Percentiles rank a stretch among this genome's conserved stretches.
Evolutionary conservation across 2,113 vertebrate genomes (phyloP).

Genomic region (Oreotrochilus melanogaster): DNA sequence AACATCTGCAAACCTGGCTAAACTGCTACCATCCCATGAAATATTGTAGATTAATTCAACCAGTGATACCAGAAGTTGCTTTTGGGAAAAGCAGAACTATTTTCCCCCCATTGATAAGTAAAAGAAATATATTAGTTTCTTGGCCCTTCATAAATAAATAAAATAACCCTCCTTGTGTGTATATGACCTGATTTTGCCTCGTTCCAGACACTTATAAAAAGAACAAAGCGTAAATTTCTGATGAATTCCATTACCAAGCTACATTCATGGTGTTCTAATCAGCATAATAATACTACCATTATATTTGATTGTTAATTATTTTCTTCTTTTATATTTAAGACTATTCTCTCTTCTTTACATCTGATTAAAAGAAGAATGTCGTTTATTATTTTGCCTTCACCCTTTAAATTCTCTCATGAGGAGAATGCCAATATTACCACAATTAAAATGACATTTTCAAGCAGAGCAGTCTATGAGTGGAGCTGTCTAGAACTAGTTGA

Average conservation of each 20-base stretch:
- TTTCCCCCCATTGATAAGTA: neutral
- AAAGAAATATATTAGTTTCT: neutral
- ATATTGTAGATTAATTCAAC: neutral
- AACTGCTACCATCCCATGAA: neutral
- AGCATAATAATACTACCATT: constrained; percentile 6
- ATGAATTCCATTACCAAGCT: neutral
- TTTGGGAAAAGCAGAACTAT: neutral
- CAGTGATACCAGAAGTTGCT: neutral
- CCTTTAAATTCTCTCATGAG: neutral
- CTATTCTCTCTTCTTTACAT: neutral
- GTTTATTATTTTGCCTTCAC: neutral
- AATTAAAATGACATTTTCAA: constrained; percentile 15
- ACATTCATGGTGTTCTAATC: neutral
- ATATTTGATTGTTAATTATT: constrained; percentile 19
- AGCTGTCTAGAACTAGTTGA: neutral
- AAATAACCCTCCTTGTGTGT: neutral
- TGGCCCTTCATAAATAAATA: neutral
- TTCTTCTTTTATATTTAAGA: neutral
- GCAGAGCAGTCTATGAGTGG: neutral
- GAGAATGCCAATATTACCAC: neutral
- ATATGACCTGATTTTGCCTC: neutral
- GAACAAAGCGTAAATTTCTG: neutral
- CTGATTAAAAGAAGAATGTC: neutral
- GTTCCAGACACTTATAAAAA: neutral
- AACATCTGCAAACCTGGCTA: neutral